A percentile compares a stretch with the other conserved stretches of the same genome.
These are phyloP conservation scores for Triplophysa rosa DNA, from an alignment of 2,113 vertebrate genomes.

Conservation along the genomic window DNA sequence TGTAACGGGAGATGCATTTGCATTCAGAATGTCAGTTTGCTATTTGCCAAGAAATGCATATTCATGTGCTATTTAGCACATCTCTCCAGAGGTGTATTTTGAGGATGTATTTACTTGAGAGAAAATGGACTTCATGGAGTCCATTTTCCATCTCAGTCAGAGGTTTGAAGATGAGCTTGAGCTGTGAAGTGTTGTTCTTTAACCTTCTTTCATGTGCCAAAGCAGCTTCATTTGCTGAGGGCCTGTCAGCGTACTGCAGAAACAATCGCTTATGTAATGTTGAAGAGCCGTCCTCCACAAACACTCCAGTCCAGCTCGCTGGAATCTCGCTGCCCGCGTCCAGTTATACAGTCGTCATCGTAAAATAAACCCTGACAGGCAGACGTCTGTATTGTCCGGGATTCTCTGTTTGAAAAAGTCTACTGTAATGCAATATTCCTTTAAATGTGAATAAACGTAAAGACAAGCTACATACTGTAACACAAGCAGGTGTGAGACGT, in stretches of 20 bases:
- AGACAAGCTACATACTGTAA: no score
- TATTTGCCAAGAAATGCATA: slow-evolving; percentile 38
- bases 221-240: slow-evolving; percentile 53
- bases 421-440: no score
- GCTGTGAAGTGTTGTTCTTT: slow-evolving; percentile 55
- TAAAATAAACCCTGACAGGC: no score
- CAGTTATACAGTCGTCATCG: not conserved
- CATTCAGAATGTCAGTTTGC: not conserved
- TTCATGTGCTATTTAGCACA: slow-evolving; percentile 15
- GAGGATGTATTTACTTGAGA: slow-evolving; percentile 10
- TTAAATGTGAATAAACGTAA: no score
- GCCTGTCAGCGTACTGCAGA: slow-evolving; percentile 54
- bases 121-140: slow-evolving; percentile 34
- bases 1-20: not conserved
- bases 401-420: no score
- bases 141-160: slow-evolving; percentile 39
- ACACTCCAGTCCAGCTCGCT: slow-evolving; percentile 35
- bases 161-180: slow-evolving; percentile 58
- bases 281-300: slow-evolving; percentile 37
- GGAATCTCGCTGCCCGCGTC: slow-evolving; percentile 24
- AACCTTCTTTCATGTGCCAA: slow-evolving; percentile 46
- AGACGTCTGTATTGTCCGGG: no score
- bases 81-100: slow-evolving; percentile 41
- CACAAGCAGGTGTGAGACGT: no score
- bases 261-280: slow-evolving; percentile 56